Evolutionary conservation across 2,113 vertebrate species (phyloP).

Genomic region (Pomatorhinus ruficollis): DNA sequence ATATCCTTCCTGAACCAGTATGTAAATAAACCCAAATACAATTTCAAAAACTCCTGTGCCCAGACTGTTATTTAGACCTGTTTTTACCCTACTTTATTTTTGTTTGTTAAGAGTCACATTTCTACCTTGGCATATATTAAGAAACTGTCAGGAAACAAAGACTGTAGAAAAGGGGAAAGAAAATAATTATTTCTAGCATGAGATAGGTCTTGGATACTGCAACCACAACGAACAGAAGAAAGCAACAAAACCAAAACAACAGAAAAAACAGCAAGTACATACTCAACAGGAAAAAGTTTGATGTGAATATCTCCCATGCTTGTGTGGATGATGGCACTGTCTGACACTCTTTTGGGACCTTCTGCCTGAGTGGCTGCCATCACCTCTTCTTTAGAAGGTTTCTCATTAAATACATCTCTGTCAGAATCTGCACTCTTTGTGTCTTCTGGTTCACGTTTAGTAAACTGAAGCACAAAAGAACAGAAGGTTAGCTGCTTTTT

Average conservation of each 20-base stretch:
- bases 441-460: conserved; percentile 95
- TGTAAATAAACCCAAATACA: background rate
- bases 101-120: background rate
- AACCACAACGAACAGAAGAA: background rate
- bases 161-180: background rate
- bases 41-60: background rate
- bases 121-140: background rate
- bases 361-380: conserved; percentile 99
- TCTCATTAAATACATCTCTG: conserved; percentile 97
- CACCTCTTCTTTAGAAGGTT: conserved; percentile 98
- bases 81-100: background rate
- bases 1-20: background rate
- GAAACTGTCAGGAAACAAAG: background rate
- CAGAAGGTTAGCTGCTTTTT: background rate
- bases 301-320: conserved; percentile 98
- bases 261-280: conserved; percentile 60
- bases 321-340: conserved; percentile 97
- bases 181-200: background rate
- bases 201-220: background rate
- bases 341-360: conserved; percentile 95
- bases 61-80: background rate
- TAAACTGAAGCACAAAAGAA: conserved; percentile 79
- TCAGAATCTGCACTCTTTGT: conserved; percentile 97
- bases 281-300: conserved; percentile 99
- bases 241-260: background rate